Evolutionary conservation across 2,888 invertebrate genomes (phyloP).

Genomic region (Flexamia atlantica): DNA sequence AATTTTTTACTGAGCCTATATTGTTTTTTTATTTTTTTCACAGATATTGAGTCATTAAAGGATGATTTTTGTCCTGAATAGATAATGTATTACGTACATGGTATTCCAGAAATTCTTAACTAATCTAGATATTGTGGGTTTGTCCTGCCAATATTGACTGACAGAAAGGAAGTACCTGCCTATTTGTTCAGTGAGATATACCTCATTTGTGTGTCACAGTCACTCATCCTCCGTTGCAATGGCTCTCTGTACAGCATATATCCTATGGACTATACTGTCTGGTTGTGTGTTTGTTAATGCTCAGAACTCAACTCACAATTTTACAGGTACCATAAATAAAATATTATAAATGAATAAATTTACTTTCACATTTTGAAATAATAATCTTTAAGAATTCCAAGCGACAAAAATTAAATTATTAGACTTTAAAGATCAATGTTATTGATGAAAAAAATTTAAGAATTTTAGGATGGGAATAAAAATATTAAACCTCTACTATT

Average conservation of each 20-base stretch:
- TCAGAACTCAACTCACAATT: background rate
- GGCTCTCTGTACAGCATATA: background rate
- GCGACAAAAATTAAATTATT: too few relatives aligned
- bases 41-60: constrained; percentile 23
- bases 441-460: too few relatives aligned
- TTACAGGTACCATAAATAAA: background rate
- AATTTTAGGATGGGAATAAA: too few relatives aligned
- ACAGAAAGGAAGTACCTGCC: constrained; percentile 54
- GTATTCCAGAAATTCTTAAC: constrained; percentile 17
- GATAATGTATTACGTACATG: constrained; percentile 8
- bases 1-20: too few relatives aligned
- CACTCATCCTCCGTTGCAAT: background rate
- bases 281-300: background rate
- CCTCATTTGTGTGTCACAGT: background rate
- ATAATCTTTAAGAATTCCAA: too few relatives aligned
- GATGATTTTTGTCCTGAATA: background rate
- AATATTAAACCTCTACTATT: too few relatives aligned
- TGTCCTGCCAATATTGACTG: constrained; percentile 45
- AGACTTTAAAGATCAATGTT: background rate
- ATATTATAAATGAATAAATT: background rate
- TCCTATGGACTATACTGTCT: background rate
- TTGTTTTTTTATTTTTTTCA: too few relatives aligned
- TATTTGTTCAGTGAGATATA: constrained; percentile 33
- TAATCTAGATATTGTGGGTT: constrained; percentile 19
- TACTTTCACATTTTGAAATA: too few relatives aligned